Evolutionary conservation across 1,140 invertebrate species (phyloP).

Genomic region (Drosophila prosaltans): DNA sequence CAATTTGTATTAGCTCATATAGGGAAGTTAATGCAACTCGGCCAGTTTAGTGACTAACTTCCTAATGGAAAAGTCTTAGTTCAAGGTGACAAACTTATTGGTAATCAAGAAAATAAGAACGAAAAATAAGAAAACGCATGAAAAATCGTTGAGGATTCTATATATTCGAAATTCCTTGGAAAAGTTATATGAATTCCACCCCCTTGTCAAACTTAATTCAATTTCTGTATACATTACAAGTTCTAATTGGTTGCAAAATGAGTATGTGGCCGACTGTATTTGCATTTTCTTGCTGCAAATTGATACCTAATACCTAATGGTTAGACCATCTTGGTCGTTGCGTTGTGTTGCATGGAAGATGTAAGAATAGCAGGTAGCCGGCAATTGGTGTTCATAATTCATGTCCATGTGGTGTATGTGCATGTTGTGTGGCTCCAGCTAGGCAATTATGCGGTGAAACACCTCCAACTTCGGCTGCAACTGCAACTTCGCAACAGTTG

Average conservation of each 20-base stretch:
- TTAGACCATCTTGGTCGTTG: slow-evolving; percentile 24
- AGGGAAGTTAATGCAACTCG: too few relatives aligned
- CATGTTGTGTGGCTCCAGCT: slow-evolving; percentile 30
- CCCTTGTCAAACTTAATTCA: neutral
- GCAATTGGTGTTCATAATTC: slow-evolving; percentile 71
- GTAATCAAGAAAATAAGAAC: too few relatives aligned
- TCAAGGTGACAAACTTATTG: too few relatives aligned
- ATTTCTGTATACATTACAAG: neutral
- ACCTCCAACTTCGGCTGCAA: slow-evolving; percentile 40
- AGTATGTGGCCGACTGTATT: slow-evolving; percentile 2
- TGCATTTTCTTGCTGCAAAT: slow-evolving; percentile 40
- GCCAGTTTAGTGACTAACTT: too few relatives aligned
- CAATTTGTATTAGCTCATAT: too few relatives aligned
- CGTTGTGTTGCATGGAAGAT: neutral
- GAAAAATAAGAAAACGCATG: too few relatives aligned
- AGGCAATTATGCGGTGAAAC: slow-evolving; percentile 66
- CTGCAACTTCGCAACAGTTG: slow-evolving; percentile 10
- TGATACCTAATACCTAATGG: slow-evolving; percentile 67
- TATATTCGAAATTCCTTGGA: neutral
- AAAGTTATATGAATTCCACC: neutral
- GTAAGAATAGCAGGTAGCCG: slow-evolving; percentile 17
- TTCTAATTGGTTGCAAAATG: neutral
- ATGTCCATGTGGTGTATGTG: slow-evolving; percentile 55
- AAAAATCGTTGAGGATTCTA: too few relatives aligned
- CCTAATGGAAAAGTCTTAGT: too few relatives aligned